Evolutionary conservation across 2,797 vertebrate genomes (phyloP).

Genomic region (Tapera naevia): DNA sequence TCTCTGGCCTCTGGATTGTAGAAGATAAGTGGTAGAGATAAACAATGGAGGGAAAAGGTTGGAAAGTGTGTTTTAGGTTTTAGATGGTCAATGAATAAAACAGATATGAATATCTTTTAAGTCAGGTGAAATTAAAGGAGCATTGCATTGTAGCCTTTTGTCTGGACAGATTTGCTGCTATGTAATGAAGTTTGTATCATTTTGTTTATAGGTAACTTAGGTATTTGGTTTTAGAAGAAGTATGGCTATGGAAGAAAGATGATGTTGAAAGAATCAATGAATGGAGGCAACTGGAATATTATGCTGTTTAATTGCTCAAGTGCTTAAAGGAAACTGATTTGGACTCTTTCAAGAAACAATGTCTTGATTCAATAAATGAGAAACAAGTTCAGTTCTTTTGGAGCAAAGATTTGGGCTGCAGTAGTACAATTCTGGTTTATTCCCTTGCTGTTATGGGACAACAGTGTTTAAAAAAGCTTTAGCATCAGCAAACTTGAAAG

Average conservation of each 20-base stretch:
- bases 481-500: neutral
- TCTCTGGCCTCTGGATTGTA: neutral
- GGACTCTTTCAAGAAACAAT: neutral
- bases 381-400: neutral
- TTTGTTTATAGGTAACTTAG: neutral
- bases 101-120: neutral
- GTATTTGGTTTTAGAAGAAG: neutral
- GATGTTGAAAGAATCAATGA: neutral
- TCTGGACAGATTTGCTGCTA: neutral
- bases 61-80: neutral
- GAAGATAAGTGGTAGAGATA: neutral
- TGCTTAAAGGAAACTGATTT: neutral
- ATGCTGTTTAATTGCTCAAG: neutral
- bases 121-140: neutral
- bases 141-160: neutral
- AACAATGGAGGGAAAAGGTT: neutral
- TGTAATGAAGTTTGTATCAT: neutral
- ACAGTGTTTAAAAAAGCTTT: neutral
- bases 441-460: neutral
- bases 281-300: neutral
- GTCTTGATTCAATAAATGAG: neutral
- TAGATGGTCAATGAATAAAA: neutral
- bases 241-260: neutral
- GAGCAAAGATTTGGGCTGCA: neutral
- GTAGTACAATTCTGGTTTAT: neutral